A percentile compares a stretch with the other conserved stretches of the same genome.
phyloP scores from a whole-genome alignment of 1,140 invertebrate genomes.

The Glossosoma conforme region DNA sequence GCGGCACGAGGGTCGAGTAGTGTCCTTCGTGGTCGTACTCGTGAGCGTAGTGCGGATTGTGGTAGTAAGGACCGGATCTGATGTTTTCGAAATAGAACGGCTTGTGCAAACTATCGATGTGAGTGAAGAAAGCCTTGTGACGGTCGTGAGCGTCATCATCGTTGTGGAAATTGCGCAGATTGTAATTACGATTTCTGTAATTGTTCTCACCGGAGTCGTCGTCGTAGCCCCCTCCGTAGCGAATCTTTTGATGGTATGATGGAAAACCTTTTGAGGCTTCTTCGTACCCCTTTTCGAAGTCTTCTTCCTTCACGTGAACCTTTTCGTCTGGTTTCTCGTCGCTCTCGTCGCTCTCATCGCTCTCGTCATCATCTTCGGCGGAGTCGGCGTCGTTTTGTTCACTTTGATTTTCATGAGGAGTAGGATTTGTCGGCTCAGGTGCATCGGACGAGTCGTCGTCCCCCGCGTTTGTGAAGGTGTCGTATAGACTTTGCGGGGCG shows the following conservation, averaged over 20 bases:
- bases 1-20: too few species aligned
- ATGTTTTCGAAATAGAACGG: not conserved
- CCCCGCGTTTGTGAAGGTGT: slow-evolving; percentile 14
- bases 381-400: slow-evolving; percentile 34
- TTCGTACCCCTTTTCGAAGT: slow-evolving; percentile 46
- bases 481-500: slow-evolving; percentile 22
- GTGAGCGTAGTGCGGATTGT: too few species aligned
- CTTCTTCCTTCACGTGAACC: slow-evolving; percentile 43
- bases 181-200: slow-evolving; percentile 8
- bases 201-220: slow-evolving; percentile 17
- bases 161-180: slow-evolving; percentile 4
- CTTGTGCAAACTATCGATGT: not conserved
- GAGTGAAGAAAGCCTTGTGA: too few species aligned
- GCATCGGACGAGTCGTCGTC: not conserved
- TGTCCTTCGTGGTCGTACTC: slow-evolving; percentile 10
- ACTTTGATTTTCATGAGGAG: slow-evolving; percentile 1
- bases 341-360: slow-evolving; percentile 35
- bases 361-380: slow-evolving; percentile 34
- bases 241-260: slow-evolving; percentile 33
- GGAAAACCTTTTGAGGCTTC: slow-evolving; percentile 43
- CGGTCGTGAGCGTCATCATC: slow-evolving; percentile 7
- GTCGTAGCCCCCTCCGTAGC: slow-evolving; percentile 12
- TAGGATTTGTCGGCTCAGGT: not conserved
- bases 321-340: slow-evolving; percentile 39
- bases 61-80: not conserved